These are phyloP conservation scores for Pterophyllum scalare DNA, from an alignment of 2,113 vertebrate species.

Conservation along the genomic window DNA sequence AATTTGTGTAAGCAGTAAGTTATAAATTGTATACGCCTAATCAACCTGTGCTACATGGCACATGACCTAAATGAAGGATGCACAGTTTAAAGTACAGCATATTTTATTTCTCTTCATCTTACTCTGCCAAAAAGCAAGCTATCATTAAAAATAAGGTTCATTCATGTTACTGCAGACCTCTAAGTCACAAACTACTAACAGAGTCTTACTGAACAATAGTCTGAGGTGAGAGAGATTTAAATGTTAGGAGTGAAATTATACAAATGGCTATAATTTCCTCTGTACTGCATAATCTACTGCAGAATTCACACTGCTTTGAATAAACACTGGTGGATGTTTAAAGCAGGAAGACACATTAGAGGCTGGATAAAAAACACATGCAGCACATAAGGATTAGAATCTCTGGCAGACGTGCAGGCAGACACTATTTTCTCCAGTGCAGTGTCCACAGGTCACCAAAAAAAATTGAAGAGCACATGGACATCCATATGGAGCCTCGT, in stretches of 20 bases:
- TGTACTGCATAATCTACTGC: not conserved
- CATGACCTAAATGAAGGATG: not conserved
- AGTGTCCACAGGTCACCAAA: not conserved
- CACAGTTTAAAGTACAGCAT: not conserved
- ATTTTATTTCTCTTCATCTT: not conserved
- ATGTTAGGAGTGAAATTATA: slow-evolving; percentile 17
- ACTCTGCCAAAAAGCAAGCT: not conserved
- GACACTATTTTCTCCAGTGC: not conserved
- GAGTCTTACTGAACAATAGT: slow-evolving; percentile 1
- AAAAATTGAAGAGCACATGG: not conserved
- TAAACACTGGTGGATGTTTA: slow-evolving; percentile 5
- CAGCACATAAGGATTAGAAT: not conserved
- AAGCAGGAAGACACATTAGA: not conserved
- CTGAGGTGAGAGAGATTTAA: not conserved
- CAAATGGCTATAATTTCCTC: slow-evolving; percentile 36
- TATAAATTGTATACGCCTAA: not conserved
- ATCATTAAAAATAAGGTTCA: not conserved
- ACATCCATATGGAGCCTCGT: not conserved
- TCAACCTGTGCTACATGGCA: not conserved
- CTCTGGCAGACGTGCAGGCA: too few species aligned
- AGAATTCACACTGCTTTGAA: not conserved
- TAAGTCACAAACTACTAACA: not conserved
- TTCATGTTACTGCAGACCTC: not conserved
- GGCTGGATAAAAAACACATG: not conserved
- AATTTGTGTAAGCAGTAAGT: not conserved